A percentile compares a stretch with the other conserved stretches of the same genome.
Conservation (phyloP, 1,140 invertebrate species). For the Pristionchus pacificus region DNA sequence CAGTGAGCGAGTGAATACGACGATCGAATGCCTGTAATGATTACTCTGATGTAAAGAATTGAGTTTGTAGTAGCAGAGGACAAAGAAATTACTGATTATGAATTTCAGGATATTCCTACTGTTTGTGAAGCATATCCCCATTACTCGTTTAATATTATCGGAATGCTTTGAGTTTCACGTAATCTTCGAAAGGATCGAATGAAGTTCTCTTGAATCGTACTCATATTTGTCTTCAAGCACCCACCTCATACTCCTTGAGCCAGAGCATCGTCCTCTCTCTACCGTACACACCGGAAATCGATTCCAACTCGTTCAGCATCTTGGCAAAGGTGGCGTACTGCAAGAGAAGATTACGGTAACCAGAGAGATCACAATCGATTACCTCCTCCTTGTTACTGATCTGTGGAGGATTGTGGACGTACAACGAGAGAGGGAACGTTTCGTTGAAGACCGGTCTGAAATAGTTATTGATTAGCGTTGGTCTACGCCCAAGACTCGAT, state of each 20-base stretch:
- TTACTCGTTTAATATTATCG: too few relatives aligned
- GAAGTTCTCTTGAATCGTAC: too few relatives aligned
- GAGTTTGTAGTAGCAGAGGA: too few relatives aligned
- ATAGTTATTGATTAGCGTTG: constrained; percentile 4
- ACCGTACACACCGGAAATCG: constrained; percentile 47
- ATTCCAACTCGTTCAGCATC: constrained; percentile 50
- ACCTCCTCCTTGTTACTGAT: constrained; percentile 25
- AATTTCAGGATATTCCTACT: too few relatives aligned
- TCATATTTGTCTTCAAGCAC: too few relatives aligned
- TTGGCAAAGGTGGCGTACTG: constrained; percentile 42
- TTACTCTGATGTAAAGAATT: too few relatives aligned
- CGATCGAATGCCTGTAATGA: too few relatives aligned
- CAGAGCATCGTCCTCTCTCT: constrained; percentile 48
- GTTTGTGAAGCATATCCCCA: too few relatives aligned
- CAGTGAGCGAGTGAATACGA: too few relatives aligned
- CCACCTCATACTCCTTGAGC: constrained; percentile 35
- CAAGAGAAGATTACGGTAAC: constrained; percentile 19
- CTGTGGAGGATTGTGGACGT: constrained; percentile 52
- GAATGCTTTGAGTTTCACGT: too few relatives aligned
- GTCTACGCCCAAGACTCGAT: neutral
- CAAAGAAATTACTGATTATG: too few relatives aligned
- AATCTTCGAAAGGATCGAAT: too few relatives aligned
- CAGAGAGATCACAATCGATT: neutral
- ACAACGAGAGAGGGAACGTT: constrained; percentile 51
- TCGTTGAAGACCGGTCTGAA: constrained; percentile 50